phyloP scores from a whole-genome alignment of 64 coral and sea anemone species.

The Actinia tenebrosa region DNA sequence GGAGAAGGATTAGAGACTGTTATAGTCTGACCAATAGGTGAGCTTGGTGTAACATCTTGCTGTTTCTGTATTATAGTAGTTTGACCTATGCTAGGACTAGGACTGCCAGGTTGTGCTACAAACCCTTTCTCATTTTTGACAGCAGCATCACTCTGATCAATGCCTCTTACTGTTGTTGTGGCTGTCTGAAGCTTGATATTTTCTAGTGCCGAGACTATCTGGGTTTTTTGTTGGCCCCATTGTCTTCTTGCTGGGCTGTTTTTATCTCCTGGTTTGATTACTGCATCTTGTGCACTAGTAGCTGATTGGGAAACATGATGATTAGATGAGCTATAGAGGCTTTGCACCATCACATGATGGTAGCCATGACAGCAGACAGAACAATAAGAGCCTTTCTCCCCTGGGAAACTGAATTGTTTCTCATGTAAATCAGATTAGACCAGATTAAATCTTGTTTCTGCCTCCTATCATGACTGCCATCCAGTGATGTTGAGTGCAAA shows the following conservation, averaged over 20 bases:
- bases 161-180: slow-evolving; percentile 58
- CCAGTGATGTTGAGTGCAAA: too few relatives aligned
- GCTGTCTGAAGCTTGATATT: slow-evolving; percentile 86
- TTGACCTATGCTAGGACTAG: neutral
- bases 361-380: too few relatives aligned
- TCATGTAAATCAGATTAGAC: too few relatives aligned
- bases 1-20: neutral
- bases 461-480: too few relatives aligned
- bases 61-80: neutral
- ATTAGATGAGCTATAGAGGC: too few relatives aligned
- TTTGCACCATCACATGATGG: too few relatives aligned
- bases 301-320: slow-evolving; percentile 26
- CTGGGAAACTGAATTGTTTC: too few relatives aligned
- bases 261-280: slow-evolving; percentile 61
- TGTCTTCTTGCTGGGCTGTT: slow-evolving; percentile 56
- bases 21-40: slow-evolving; percentile 1
- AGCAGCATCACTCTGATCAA: slow-evolving; percentile 52
- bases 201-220: slow-evolving; percentile 79
- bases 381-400: too few relatives aligned
- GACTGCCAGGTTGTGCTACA: neutral
- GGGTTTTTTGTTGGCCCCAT: slow-evolving; percentile 78
- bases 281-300: slow-evolving; percentile 72
- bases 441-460: too few relatives aligned
- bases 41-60: neutral
- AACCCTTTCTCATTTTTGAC: neutral